Percentiles rank a stretch among this genome's conserved stretches.
Conservation (phyloP, 2,888 invertebrate species). For the Spisula subtruncata region DNA sequence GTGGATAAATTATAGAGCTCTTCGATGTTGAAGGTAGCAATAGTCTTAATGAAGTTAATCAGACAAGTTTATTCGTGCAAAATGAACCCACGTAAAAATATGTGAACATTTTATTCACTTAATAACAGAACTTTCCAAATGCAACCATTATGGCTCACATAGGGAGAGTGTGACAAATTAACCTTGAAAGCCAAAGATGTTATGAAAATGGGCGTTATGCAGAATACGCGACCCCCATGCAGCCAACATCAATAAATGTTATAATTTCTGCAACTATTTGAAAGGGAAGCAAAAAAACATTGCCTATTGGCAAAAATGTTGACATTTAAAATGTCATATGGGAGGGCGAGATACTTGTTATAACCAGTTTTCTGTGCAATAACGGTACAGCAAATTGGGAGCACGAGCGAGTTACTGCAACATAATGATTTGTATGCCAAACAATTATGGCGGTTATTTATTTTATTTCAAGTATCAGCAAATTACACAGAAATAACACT, state of each 20-base stretch:
- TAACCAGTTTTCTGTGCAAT: too few species aligned
- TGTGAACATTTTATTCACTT: background rate
- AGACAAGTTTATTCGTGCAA: constrained; percentile 13
- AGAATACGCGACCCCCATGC: too few species aligned
- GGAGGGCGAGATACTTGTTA: too few species aligned
- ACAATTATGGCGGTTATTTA: background rate
- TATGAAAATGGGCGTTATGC: too few species aligned
- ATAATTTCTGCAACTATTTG: too few species aligned
- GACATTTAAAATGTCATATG: background rate
- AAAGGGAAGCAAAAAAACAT: too few species aligned
- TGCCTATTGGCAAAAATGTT: background rate
- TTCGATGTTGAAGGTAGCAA: background rate
- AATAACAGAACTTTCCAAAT: background rate
- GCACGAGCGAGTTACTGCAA: background rate
- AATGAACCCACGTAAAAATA: constrained; percentile 8
- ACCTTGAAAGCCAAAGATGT: background rate
- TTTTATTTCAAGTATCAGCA: background rate
- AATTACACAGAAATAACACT: background rate
- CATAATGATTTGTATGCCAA: background rate
- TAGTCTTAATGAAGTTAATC: constrained; percentile 29
- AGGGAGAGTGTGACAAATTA: background rate
- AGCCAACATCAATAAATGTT: too few species aligned
- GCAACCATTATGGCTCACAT: background rate
- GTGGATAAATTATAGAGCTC: constrained; percentile 9
- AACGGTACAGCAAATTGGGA: background rate